Percentiles rank a stretch among this genome's conserved stretches.
These are phyloP conservation scores for Sarotherodon lohbergeri DNA, from an alignment of 2,113 vertebrate species.

Conservation along the genomic window DNA sequence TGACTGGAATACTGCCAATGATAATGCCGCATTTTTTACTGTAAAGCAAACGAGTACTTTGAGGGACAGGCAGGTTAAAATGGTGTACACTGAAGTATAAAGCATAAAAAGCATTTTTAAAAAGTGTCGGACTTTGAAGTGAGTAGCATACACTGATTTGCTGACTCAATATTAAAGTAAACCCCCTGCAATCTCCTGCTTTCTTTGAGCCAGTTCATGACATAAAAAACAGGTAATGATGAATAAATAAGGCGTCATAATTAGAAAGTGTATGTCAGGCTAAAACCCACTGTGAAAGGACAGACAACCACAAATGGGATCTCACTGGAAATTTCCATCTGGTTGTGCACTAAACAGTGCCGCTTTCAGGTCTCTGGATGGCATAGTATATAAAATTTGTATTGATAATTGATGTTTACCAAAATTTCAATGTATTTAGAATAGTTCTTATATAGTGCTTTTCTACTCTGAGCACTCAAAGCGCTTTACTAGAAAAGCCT, in stretches of 20 bases:
- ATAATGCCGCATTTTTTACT: not conserved
- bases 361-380: not conserved
- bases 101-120: not conserved
- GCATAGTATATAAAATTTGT: accelerated
- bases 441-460: not conserved
- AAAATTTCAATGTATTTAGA: not conserved
- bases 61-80: not conserved
- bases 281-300: not conserved
- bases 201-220: not conserved
- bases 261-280: not conserved
- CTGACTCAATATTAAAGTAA: not conserved
- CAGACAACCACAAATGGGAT: not conserved
- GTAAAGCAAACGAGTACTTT: accelerated
- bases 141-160: accelerated
- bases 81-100: not conserved
- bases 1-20: accelerated
- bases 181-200: accelerated
- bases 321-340: not conserved
- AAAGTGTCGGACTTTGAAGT: not conserved
- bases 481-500: not conserved
- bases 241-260: not conserved
- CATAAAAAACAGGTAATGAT: accelerated
- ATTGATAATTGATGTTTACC: not conserved
- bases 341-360: not conserved
- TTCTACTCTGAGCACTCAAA: not conserved